Percentiles rank a stretch among this genome's conserved stretches.
phyloP scores from a whole-genome alignment of 1,140 invertebrate species.

The Oscheius sp. region DNA sequence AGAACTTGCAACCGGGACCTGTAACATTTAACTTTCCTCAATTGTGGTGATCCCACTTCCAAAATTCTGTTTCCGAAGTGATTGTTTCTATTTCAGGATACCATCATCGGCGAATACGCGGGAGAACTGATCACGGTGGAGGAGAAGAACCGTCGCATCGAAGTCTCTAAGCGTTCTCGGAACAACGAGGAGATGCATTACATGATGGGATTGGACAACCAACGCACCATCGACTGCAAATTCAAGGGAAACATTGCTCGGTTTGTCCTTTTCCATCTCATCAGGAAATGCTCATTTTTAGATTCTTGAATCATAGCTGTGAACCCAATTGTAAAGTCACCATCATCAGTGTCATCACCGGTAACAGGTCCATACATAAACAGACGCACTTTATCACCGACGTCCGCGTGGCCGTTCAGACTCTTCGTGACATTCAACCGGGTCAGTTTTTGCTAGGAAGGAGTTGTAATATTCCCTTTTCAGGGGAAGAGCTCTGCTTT shows the following conservation, averaged over 20 bases:
- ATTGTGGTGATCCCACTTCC: no score
- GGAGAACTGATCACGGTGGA: background rate
- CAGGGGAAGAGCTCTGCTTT: background rate
- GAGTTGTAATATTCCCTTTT: background rate
- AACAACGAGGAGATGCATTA: conserved; percentile 8
- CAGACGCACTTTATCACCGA: background rate
- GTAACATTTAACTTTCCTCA: no score
- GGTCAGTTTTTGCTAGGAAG: background rate
- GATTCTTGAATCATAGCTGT: conserved; percentile 9
- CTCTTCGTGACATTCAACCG: background rate
- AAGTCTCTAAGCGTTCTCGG: background rate
- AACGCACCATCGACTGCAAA: background rate
- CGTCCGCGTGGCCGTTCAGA: background rate
- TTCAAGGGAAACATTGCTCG: background rate
- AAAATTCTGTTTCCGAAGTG: background rate
- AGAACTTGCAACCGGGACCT: no score
- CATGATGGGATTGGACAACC: background rate
- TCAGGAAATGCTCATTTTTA: background rate
- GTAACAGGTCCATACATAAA: background rate
- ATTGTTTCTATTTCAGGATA: background rate
- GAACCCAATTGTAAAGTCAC: background rate
- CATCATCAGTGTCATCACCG: background rate
- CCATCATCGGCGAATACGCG: background rate
- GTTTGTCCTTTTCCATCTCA: background rate
- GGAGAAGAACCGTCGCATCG: background rate